A percentile compares a stretch with the other conserved stretches of the same genome.
Conservation (phyloP, 1,140 invertebrate species). For the Adoxophyes honmai region DNA sequence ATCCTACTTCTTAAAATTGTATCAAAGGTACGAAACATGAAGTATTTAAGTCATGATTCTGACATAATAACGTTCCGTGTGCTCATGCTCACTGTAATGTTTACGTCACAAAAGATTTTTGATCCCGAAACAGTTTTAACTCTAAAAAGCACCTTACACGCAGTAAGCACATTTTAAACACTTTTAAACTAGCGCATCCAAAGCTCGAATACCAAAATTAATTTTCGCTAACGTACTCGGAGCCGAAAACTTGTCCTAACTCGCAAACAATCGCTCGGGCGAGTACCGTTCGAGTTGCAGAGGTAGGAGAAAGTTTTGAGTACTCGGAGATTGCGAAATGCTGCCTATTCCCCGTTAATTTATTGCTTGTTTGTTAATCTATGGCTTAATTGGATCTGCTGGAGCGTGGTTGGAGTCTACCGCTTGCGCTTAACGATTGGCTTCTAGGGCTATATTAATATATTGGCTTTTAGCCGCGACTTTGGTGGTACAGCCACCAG, state of each 20-base stretch:
- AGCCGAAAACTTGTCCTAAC: conserved; percentile 21
- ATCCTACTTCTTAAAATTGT: too few species aligned
- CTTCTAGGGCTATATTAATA: background rate
- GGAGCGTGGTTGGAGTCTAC: conserved; percentile 3
- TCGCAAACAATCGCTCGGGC: conserved; percentile 18
- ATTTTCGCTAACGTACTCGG: conserved; percentile 17
- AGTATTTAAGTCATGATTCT: too few species aligned
- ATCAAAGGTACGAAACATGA: too few species aligned
- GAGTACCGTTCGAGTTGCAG: conserved; percentile 5
- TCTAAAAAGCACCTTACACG: too few species aligned
- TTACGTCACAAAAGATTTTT: too few species aligned
- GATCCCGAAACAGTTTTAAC: too few species aligned
- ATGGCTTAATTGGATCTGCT: conserved; percentile 13
- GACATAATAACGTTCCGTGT: too few species aligned
- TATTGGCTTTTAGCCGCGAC: background rate
- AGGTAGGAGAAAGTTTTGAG: conserved; percentile 7
- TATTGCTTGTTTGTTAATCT: conserved; percentile 15
- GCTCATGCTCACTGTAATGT: too few species aligned
- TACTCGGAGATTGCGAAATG: conserved; percentile 14
- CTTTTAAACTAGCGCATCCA: too few species aligned
- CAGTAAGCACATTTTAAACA: too few species aligned
- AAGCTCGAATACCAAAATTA: conserved; percentile 3
- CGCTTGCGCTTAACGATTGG: conserved; percentile 8
- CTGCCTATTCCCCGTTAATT: conserved; percentile 15
- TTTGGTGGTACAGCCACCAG: too few species aligned